phyloP scores from a whole-genome alignment of 2,888 invertebrate genomes.

The Parnassius glacialis region DNA sequence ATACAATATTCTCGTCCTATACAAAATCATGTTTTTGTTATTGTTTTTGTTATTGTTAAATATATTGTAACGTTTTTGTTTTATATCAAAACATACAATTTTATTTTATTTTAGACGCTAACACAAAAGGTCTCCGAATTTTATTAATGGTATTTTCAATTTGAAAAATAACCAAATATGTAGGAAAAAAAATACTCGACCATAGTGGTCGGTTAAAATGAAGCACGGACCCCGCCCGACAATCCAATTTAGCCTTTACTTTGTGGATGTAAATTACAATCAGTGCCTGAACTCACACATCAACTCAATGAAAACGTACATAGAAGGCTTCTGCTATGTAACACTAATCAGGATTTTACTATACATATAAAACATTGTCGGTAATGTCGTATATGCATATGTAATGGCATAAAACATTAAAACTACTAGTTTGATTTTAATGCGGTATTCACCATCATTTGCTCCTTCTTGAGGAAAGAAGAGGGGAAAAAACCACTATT shows the following conservation, averaged over 20 bases:
- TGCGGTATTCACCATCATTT: no score
- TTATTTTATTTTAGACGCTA: background rate
- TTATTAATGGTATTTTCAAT: constrained; percentile 7
- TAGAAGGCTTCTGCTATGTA: constrained; percentile 20
- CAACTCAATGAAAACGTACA: constrained; percentile 20
- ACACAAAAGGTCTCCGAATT: background rate
- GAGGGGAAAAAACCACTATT: no score
- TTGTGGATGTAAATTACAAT: constrained; percentile 52
- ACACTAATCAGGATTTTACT: no score
- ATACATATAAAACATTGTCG: no score
- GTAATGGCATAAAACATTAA: no score
- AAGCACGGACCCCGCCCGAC: constrained; percentile 37
- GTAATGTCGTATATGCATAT: no score
- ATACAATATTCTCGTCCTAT: no score
- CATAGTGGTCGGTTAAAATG: constrained; percentile 32
- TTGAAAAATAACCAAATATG: constrained; percentile 18
- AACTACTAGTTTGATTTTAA: no score
- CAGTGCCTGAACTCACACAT: constrained; percentile 32
- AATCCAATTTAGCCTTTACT: constrained; percentile 55
- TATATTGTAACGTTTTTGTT: no score
- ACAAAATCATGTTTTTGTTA: no score
- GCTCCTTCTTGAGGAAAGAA: no score
- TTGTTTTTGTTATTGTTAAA: no score
- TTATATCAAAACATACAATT: background rate
- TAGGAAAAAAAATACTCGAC: constrained; percentile 9